Evolutionary conservation across 2,797 vertebrate genomes (phyloP), one percentile per base, ranked within the genome.

Genomic region (Notamacropus eugenii): DNA sequence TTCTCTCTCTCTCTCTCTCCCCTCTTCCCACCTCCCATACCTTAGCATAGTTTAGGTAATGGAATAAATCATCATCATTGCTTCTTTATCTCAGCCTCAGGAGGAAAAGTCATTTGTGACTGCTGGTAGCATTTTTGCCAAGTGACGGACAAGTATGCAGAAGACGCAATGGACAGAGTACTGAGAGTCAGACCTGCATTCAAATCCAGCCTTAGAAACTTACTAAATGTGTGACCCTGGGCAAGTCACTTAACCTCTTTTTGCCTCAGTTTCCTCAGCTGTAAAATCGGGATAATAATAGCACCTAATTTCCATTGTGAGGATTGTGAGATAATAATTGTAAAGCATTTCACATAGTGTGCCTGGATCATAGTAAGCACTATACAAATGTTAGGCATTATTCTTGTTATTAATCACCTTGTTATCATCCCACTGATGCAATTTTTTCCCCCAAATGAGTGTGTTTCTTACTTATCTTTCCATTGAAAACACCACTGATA

Each of bases 41-140:
- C 4, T 82, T 14, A 87, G 40, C 2, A 12, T 46, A 50, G 22
- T 22, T 87, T 46, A 46, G 9, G 93, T 93, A 94, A 95, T n/a
- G 10, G 9, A 87, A 56, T 56, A 56, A 90, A 56, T 91, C 0
- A 3, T 0, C 54, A 96, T 0, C 58, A 96, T 34, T 95, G 29
- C 31, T 67, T 0, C 57, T 95, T 74, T 59, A 93, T 27, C 62
- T 54, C 54, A 91, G 50, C 2, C 9, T 95, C 52, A 94, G 4
- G 28, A 95, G 40, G 52, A 93, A 58, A 95, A 96, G 95, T 16
- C 31, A 5, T 40, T 46, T 74, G 54, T 14, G 6, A 94, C 12
- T 14, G 0, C 13, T 93, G 4, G 1, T 95, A 54, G 12, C 46
- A 1, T 96, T 1, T 50, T 97, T 46, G 91, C 54, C 9, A 92